Evolutionary conservation across 2,113 vertebrate species (phyloP), one percentile per base, ranked within the genome.

Genomic region (Muntiacus reevesi): DNA sequence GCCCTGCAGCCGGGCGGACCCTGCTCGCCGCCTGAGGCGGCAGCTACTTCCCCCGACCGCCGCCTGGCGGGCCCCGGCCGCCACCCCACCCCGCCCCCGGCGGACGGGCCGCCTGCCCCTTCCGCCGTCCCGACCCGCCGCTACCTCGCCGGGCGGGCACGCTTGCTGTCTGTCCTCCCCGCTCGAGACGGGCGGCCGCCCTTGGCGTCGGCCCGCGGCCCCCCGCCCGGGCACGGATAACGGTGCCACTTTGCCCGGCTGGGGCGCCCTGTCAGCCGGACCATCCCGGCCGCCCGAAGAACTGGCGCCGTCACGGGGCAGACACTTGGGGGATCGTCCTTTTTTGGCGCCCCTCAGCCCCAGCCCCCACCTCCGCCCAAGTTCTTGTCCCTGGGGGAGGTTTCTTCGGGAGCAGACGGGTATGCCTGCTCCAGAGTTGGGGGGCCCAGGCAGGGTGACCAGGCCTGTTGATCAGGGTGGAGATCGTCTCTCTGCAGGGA

Each of bases 211-310:
- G 87, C 50, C 90, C 64, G 76, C 89, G 36, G 45, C 92, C 95
- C 93, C 93, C 67, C 13, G 89, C 78, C 93, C 43, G 79, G 91
- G 14, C 81, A 0, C 27, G 76, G 55, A 88, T 97, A 98, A 97
- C 97, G 97, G 97, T 92, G 96, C 97, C 64, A 4, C 95, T 19
- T 17, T 19, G 5, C 81, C 71, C 50, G 15, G 87, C 87, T 4
- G 84, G 83, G 92, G 17, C 94, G 93, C 91, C 89, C 96, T 97
- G 96, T 91, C 97, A 98, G 95, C 64, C 21, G 55, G 21, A 4
- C 81, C 47, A 59, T 55, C 78, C 78, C 83, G 28, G 54, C 76
- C 28, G 71, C 92, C 45, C 28, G 8, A 1, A 3, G 60, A 76
- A 89, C 87, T 9, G 83, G 78, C 78, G 45, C 62, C 87, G 86